Evolutionary conservation across 2,797 vertebrate genomes (phyloP).

Genomic region (Rhyacichthys aspro): DNA sequence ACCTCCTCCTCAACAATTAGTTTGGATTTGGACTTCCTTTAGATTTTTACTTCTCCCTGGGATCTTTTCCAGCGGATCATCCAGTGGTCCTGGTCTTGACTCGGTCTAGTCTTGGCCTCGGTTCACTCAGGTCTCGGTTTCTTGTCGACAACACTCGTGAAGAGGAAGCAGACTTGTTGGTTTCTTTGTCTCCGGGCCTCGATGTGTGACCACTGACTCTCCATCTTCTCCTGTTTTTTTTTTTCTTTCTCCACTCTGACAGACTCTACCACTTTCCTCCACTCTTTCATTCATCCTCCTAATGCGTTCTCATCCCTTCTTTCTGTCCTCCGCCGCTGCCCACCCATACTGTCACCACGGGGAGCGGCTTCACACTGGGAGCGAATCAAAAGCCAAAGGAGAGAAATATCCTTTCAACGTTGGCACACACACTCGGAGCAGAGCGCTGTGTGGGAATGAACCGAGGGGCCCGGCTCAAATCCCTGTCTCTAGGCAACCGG

Average conservation of each 20-base stretch:
- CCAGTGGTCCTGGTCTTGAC: too few species aligned
- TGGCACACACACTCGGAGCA: constrained; percentile 57
- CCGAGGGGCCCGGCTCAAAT: constrained; percentile 99
- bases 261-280: constrained; percentile 74
- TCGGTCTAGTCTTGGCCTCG: too few species aligned
- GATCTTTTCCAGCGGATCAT: too few species aligned
- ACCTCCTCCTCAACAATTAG: too few species aligned
- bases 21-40: too few species aligned
- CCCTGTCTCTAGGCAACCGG: constrained; percentile 98
- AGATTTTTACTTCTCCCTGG: too few species aligned
- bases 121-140: too few species aligned
- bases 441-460: constrained; percentile 98
- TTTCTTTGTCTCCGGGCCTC: constrained; percentile 96
- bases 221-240: constrained; percentile 21
- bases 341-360: constrained; percentile 98
- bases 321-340: constrained; percentile 84
- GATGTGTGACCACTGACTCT: constrained; percentile 88
- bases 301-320: constrained; percentile 61
- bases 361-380: constrained; percentile 97
- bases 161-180: constrained; percentile 83
- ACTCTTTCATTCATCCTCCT: constrained; percentile 63
- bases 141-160: neutral
- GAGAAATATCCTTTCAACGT: constrained; percentile 97
- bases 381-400: constrained; percentile 97
- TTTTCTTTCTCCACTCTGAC: constrained; percentile 10